phyloP scores from a whole-genome alignment of 2,888 invertebrate species.

The Ypsolopha sequella region DNA sequence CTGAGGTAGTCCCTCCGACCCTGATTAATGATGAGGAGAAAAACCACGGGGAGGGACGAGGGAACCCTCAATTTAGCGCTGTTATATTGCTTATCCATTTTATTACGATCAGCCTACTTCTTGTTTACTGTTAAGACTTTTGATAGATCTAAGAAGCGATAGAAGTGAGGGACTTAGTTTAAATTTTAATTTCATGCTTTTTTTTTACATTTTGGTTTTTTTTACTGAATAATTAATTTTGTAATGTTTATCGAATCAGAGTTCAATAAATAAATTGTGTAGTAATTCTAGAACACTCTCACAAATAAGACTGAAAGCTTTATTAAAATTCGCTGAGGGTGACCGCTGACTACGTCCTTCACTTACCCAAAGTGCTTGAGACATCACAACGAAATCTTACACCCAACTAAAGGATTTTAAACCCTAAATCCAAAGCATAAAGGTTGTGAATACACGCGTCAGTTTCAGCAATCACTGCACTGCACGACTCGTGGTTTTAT shows the following conservation, averaged over 20 bases:
- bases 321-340: constrained; percentile 1
- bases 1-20: neutral
- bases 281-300: neutral
- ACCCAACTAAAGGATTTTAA: too few relatives aligned
- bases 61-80: neutral
- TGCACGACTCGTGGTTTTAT: constrained; percentile 8
- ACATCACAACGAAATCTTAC: neutral
- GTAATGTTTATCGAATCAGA: too few relatives aligned
- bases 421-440: too few relatives aligned
- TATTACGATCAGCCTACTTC: constrained; percentile 35
- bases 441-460: neutral
- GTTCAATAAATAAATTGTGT: too few relatives aligned
- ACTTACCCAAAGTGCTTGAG: constrained; percentile 1
- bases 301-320: neutral
- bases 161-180: too few relatives aligned
- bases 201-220: too few relatives aligned
- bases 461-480: constrained; percentile 1
- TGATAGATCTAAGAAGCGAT: neutral
- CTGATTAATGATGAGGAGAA: neutral
- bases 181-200: too few relatives aligned
- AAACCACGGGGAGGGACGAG: neutral
- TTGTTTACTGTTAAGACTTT: constrained; percentile 19
- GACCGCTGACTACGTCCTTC: neutral
- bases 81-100: constrained; percentile 41
- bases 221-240: too few relatives aligned